phyloP scores from a whole-genome alignment of 2,888 invertebrate species.

The Brenthis ino region DNA sequence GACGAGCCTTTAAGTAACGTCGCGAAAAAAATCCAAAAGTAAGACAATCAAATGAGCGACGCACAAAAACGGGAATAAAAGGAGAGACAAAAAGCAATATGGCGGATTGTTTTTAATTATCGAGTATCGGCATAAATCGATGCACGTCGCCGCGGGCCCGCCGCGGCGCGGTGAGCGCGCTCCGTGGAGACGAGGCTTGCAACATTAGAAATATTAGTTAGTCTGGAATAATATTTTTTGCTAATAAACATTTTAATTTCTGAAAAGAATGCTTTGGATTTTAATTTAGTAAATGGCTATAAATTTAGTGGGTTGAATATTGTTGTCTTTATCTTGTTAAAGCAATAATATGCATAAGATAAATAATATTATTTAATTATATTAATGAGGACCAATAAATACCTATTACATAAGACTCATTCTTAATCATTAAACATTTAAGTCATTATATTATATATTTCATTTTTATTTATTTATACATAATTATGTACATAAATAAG shows the following conservation, averaged over 20 bases:
- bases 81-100: conserved; percentile 76
- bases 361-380: too few relatives aligned
- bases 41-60: conserved; percentile 81
- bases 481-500: too few relatives aligned
- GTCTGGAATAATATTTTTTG: background rate
- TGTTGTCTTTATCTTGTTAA: too few relatives aligned
- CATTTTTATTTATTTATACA: too few relatives aligned
- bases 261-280: too few relatives aligned
- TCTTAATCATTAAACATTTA: too few relatives aligned
- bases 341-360: too few relatives aligned
- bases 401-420: too few relatives aligned
- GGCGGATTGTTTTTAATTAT: conserved; percentile 83
- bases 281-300: too few relatives aligned
- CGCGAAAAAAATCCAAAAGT: conserved; percentile 59
- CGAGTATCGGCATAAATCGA: conserved; percentile 83
- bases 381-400: too few relatives aligned
- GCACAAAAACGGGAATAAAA: conserved; percentile 79
- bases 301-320: too few relatives aligned
- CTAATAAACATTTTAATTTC: background rate
- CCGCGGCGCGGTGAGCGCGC: conserved; percentile 56
- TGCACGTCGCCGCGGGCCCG: conserved; percentile 77
- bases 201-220: background rate
- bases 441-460: too few relatives aligned
- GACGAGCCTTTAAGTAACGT: conserved; percentile 58
- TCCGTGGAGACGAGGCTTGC: conserved; percentile 49